A percentile compares a stretch with the other conserved stretches of the same genome.
These are phyloP conservation scores for Hippocampus mohnikei DNA, from an alignment of 2,113 vertebrate genomes.

Conservation along the genomic window DNA sequence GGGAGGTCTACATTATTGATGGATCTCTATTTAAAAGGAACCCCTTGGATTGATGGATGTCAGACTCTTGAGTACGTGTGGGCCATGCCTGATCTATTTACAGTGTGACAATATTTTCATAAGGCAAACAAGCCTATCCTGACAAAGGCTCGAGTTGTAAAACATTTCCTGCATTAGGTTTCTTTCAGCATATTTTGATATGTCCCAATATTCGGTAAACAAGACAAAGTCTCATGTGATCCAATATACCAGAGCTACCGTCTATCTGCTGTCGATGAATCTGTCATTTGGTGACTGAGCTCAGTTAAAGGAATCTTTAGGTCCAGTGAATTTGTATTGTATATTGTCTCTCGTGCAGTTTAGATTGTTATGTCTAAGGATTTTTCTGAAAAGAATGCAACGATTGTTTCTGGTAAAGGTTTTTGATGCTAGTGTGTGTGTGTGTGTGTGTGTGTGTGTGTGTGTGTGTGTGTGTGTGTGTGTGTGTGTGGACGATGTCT, in stretches of 20 bases:
- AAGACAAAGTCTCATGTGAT: not conserved
- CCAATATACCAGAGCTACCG: not conserved
- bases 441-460: not conserved
- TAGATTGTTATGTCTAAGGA: not conserved
- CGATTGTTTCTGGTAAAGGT: not conserved
- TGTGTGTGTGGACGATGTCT: constrained; percentile 10
- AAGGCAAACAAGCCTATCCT: not conserved
- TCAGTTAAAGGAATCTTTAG: not conserved
- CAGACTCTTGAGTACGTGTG: not conserved
- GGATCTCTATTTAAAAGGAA: constrained; percentile 58
- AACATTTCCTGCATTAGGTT: not conserved
- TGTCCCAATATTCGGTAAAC: not conserved
- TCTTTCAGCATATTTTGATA: not conserved
- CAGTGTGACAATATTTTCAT: not conserved
- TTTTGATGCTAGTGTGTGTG: constrained; percentile 5
- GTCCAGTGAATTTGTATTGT: not conserved
- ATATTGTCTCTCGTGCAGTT: not conserved
- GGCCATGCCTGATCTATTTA: not conserved
- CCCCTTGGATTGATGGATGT: constrained; percentile 9
- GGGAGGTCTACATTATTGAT: constrained; percentile 66
- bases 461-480: not conserved
- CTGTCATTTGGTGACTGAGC: not conserved
- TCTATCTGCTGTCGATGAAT: not conserved
- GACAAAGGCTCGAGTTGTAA: not conserved
- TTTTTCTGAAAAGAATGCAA: not conserved